Evolutionary conservation across 2,797 vertebrate genomes (phyloP).

Genomic region (Sebastes baramenuke): DNA sequence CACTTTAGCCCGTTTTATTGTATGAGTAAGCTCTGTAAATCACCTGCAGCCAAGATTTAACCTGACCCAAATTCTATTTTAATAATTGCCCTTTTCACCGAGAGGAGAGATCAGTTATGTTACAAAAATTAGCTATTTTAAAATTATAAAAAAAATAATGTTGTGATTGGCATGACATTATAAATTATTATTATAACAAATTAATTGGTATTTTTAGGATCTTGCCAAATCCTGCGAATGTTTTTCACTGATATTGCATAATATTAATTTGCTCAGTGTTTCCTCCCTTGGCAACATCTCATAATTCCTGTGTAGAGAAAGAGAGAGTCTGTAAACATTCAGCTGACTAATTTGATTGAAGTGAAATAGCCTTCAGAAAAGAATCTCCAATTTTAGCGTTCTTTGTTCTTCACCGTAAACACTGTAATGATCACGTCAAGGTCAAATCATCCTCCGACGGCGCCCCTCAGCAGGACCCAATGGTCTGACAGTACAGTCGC

Average conservation of each 20-base stretch:
- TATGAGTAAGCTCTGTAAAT: not conserved
- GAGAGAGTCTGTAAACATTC: conserved; percentile 16
- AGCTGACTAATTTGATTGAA: conserved; percentile 21
- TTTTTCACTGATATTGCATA: conserved; percentile 8
- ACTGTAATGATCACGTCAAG: conserved; percentile 54
- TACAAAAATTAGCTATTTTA: not conserved
- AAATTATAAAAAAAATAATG: not conserved
- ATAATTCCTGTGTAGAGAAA: conserved; percentile 4
- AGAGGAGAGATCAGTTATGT: not conserved
- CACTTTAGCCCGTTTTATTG: not conserved
- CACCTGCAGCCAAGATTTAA: not conserved
- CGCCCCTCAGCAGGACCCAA: conserved; percentile 12
- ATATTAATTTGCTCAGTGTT: conserved; percentile 12
- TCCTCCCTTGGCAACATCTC: conserved; percentile 15
- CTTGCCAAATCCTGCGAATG: not conserved
- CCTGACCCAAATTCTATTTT: not conserved
- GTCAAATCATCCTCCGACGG: conserved; percentile 33
- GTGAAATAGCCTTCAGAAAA: conserved; percentile 27
- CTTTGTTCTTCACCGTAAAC: conserved; percentile 5
- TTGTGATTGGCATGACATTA: not conserved
- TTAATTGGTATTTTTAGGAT: conserved; percentile 15
- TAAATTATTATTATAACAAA: not conserved
- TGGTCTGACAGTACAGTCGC: conserved; percentile 39
- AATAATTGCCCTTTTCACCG: not conserved
- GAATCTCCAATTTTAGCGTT: not conserved